Evolutionary conservation across 2,113 vertebrate species (phyloP).

Genomic region (Gadus chalcogrammus): DNA sequence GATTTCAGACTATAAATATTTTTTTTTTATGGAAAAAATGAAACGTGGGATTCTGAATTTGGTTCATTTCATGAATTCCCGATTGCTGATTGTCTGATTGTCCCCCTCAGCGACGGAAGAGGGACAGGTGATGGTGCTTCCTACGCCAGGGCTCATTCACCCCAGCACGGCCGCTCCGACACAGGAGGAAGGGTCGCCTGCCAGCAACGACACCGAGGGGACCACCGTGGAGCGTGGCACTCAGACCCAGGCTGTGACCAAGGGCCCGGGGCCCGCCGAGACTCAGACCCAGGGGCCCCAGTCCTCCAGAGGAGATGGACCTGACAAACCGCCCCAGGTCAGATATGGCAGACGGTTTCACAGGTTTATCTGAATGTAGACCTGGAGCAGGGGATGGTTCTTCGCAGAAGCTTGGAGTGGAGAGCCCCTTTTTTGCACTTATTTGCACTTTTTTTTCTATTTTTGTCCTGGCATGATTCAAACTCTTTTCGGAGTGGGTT

Average conservation of each 20-base stretch:
- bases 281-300: constrained; percentile 23
- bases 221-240: not conserved
- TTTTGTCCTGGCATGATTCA: no score
- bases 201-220: not conserved
- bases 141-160: not conserved
- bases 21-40: no score
- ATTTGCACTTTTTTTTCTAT: no score
- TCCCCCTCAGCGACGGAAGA: constrained; percentile 29
- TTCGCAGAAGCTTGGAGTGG: no score
- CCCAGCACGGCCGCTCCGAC: not conserved
- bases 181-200: not conserved
- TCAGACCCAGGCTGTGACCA: not conserved
- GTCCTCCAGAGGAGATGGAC: constrained; percentile 52
- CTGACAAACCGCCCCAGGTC: constrained; percentile 38
- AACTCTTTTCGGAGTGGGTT: no score
- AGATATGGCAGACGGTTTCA: not conserved
- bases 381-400: no score
- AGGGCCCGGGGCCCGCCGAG: not conserved
- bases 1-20: no score
- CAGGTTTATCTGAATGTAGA: no score
- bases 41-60: not conserved
- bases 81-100: not conserved
- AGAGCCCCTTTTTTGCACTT: no score
- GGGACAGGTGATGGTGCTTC: not conserved
- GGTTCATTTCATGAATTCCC: no score